phyloP scores from a whole-genome alignment of 1,140 invertebrate species.

The Drusus annulatus region DNA sequence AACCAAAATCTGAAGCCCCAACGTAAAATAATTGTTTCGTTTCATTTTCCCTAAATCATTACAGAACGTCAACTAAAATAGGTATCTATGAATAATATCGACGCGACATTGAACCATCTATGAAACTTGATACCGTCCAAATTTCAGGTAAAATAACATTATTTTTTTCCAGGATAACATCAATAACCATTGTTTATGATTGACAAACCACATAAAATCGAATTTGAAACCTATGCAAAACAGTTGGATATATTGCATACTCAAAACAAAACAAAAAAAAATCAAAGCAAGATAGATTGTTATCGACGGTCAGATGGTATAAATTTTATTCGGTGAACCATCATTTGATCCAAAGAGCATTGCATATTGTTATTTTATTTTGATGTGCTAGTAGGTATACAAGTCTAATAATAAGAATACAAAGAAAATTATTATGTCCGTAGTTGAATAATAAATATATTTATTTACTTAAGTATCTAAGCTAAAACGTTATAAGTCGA shows the following conservation, averaged over 20 bases:
- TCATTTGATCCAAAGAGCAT: not conserved
- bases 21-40: too few species aligned
- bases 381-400: too few species aligned
- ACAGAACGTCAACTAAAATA: too few species aligned
- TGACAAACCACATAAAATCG: not conserved
- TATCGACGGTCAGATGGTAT: not conserved
- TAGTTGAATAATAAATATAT: too few species aligned
- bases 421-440: too few species aligned
- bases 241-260: not conserved
- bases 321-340: not conserved
- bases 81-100: too few species aligned
- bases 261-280: not conserved
- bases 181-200: not conserved
- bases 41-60: too few species aligned
- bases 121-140: slow-evolving; percentile 3
- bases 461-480: too few species aligned
- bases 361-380: too few species aligned
- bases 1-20: too few species aligned
- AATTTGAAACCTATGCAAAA: not conserved
- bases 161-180: slow-evolving; percentile 2
- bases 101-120: not conserved
- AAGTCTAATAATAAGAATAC: too few species aligned
- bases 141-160: not conserved
- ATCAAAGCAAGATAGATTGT: not conserved
- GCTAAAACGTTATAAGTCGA: too few species aligned